phyloP scores from a whole-genome alignment of 2,888 invertebrate species.

The Lasioglossum villosulum region DNA sequence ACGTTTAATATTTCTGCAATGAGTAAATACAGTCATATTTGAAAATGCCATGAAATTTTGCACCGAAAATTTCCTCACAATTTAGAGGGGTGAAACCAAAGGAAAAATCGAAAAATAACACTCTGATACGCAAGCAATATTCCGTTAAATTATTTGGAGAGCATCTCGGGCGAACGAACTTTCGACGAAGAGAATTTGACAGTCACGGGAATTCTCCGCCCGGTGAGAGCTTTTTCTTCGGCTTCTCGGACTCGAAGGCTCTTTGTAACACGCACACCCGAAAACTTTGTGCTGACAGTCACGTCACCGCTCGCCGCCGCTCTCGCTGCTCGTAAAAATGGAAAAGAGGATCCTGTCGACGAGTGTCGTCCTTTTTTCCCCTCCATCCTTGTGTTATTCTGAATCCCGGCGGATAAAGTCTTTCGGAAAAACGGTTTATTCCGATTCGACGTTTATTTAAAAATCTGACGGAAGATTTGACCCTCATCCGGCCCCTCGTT shows the following conservation, averaged over 20 bases:
- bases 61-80: too few relatives aligned
- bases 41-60: too few relatives aligned
- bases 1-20: too few relatives aligned
- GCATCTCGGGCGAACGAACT: constrained; percentile 4
- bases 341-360: constrained; percentile 20
- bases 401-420: constrained; percentile 28
- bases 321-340: constrained; percentile 50
- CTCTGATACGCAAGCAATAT: neutral
- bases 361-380: neutral
- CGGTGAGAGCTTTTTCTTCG: constrained; percentile 18
- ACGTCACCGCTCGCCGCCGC: constrained; percentile 20
- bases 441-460: constrained; percentile 1
- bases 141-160: constrained; percentile 46
- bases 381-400: neutral
- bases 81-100: too few relatives aligned
- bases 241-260: neutral
- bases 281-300: constrained; percentile 51
- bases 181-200: constrained; percentile 22
- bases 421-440: constrained; percentile 3
- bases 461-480: neutral
- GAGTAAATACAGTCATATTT: too few relatives aligned
- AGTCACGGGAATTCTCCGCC: constrained; percentile 17
- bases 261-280: constrained; percentile 40
- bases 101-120: neutral
- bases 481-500: neutral